phyloP scores from a whole-genome alignment of 1,140 invertebrate genomes.

The Calosoma granatense region DNA sequence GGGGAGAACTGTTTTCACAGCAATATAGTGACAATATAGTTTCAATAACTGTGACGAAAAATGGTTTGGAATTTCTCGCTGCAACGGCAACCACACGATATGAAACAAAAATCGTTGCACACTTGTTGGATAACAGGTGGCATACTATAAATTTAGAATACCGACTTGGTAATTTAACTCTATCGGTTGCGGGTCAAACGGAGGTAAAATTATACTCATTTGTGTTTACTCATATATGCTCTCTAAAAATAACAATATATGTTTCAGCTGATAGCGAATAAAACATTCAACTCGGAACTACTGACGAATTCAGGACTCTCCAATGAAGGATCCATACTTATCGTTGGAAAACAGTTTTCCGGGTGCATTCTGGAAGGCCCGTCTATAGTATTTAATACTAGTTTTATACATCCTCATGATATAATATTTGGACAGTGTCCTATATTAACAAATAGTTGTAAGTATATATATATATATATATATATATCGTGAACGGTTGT shows the following conservation, averaged over 20 bases:
- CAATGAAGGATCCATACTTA: conserved; percentile 45
- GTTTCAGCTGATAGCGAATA: conserved; percentile 20
- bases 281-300: conserved; percentile 26
- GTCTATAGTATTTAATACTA: conserved; percentile 62
- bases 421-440: conserved; percentile 67
- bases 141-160: conserved; percentile 62
- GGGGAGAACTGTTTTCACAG: conserved; percentile 64
- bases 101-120: conserved; percentile 50
- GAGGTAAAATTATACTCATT: conserved; percentile 29
- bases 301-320: conserved; percentile 2
- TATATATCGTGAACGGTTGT: conserved; percentile 1
- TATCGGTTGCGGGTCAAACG: conserved; percentile 44
- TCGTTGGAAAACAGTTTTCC: conserved; percentile 67
- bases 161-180: conserved; percentile 50
- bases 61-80: conserved; percentile 54
- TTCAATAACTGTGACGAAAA: conserved; percentile 51
- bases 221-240: not conserved
- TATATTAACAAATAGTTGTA: conserved; percentile 56
- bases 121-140: conserved; percentile 69
- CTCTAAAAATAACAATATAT: not conserved
- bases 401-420: conserved; percentile 47
- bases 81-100: conserved; percentile 44
- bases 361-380: conserved; percentile 79
- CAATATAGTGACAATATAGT: conserved; percentile 53
- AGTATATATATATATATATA: conserved; percentile 33